Evolutionary conservation across 2,797 vertebrate species (phyloP).

Genomic region (Simalia tracyae): DNA sequence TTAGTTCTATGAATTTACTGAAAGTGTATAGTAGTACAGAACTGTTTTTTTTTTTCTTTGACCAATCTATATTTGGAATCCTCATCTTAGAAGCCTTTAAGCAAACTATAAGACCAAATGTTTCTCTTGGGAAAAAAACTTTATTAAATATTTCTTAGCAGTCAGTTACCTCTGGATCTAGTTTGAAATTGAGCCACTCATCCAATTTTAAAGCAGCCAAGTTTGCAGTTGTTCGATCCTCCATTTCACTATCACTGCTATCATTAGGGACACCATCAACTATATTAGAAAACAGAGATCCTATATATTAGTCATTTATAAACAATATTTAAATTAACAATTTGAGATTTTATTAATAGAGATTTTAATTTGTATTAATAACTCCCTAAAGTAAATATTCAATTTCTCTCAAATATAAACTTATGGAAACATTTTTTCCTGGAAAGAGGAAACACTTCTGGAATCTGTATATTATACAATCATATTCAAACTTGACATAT

Average conservation of each 20-base stretch:
- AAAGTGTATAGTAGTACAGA: not conserved
- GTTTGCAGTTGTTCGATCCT: slow-evolving; percentile 75
- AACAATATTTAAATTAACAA: not conserved
- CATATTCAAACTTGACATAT: not conserved
- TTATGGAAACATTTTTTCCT: not conserved
- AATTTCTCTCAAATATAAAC: not conserved
- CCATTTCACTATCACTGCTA: slow-evolving; percentile 87
- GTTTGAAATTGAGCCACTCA: slow-evolving; percentile 86
- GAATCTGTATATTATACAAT: not conserved
- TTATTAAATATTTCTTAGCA: not conserved
- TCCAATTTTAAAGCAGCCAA: slow-evolving; percentile 82
- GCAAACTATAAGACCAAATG: not conserved
- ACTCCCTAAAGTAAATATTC: not conserved
- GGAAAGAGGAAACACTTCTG: not conserved
- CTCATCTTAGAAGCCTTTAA: not conserved
- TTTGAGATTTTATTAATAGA: not conserved
- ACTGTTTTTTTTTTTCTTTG: not conserved
- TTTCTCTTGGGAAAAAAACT: not conserved
- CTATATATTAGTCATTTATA: not conserved
- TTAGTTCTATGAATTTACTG: not conserved
- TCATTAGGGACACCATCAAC: slow-evolving; percentile 72
- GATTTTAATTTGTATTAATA: not conserved
- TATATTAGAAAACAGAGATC: slow-evolving; percentile 54
- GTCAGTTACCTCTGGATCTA: slow-evolving; percentile 82
- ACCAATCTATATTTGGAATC: not conserved